Conservation (phyloP, 2,797 vertebrate genomes). For the Anniella stebbinsi region DNA sequence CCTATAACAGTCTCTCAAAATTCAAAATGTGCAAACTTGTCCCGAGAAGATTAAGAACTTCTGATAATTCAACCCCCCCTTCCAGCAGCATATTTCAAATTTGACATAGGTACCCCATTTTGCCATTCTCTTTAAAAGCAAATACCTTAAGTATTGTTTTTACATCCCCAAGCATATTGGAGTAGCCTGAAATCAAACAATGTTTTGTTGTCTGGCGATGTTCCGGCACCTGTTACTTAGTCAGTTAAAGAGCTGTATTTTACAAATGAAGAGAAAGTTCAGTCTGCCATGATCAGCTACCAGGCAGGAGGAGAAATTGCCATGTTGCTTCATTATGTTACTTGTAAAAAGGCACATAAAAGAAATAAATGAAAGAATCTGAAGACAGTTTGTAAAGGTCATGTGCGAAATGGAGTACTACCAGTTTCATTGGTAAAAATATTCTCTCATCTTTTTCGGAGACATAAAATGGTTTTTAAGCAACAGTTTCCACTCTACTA, state of each 20-base stretch:
- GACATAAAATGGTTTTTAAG: constrained; percentile 44
- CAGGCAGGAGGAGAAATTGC: background rate
- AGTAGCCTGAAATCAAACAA: background rate
- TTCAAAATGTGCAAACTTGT: no score
- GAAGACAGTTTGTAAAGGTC: background rate
- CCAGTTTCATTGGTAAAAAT: constrained; percentile 12
- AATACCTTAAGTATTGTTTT: constrained; percentile 26
- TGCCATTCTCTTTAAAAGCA: background rate
- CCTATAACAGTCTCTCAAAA: no score
- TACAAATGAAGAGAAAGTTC: background rate
- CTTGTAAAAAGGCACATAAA: background rate
- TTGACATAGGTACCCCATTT: background rate
- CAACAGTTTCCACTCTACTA: constrained; percentile 35
- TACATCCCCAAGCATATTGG: background rate
- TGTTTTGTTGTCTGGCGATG: constrained; percentile 5
- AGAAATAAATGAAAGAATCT: constrained; percentile 12
- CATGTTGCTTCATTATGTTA: constrained; percentile 18
- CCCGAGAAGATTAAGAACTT: no score
- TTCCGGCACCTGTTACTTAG: background rate
- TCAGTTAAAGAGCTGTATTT: constrained; percentile 4
- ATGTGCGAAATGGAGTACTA: background rate
- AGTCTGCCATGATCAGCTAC: background rate
- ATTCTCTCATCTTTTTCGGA: constrained; percentile 33
- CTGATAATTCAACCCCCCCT: background rate
- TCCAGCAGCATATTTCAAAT: background rate